Evolutionary conservation across 1,140 invertebrate species (phyloP).

Genomic region (Orchestia grillus): DNA sequence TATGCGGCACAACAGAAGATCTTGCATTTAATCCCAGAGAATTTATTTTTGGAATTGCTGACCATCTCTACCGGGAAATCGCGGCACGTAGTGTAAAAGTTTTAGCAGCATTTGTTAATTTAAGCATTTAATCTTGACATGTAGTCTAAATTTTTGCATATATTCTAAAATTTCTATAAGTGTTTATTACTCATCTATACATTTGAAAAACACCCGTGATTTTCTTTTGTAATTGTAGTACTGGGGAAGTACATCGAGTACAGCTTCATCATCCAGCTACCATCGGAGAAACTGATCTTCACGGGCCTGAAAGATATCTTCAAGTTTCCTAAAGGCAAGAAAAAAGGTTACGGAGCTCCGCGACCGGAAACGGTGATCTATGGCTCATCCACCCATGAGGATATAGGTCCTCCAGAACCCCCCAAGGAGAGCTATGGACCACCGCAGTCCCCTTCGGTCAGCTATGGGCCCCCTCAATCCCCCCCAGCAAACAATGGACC

Average conservation of each 20-base stretch:
- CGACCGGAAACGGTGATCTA: slow-evolving; percentile 10
- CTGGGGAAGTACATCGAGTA: slow-evolving; percentile 31
- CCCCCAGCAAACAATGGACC: neutral
- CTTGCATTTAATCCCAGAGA: too few species aligned
- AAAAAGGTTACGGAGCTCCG: slow-evolving; percentile 28
- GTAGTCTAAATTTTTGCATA: too few species aligned
- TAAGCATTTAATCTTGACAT: too few species aligned
- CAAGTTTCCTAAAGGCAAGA: neutral
- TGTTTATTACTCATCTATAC: neutral
- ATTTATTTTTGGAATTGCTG: too few species aligned
- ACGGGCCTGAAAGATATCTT: neutral
- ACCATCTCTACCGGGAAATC: too few species aligned
- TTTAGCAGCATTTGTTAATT: too few species aligned
- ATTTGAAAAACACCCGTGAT: neutral
- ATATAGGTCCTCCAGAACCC: neutral
- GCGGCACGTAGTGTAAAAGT: too few species aligned
- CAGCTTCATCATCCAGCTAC: slow-evolving; percentile 4
- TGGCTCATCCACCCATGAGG: neutral
- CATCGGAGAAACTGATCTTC: slow-evolving; percentile 28
- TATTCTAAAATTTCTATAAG: neutral
- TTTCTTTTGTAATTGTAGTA: neutral
- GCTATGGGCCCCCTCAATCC: neutral
- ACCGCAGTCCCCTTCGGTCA: neutral
- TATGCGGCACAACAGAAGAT: too few species aligned
- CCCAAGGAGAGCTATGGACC: neutral